Conservation (phyloP, 2,888 invertebrate species). For the Drosophila paucipuncta region DNA sequence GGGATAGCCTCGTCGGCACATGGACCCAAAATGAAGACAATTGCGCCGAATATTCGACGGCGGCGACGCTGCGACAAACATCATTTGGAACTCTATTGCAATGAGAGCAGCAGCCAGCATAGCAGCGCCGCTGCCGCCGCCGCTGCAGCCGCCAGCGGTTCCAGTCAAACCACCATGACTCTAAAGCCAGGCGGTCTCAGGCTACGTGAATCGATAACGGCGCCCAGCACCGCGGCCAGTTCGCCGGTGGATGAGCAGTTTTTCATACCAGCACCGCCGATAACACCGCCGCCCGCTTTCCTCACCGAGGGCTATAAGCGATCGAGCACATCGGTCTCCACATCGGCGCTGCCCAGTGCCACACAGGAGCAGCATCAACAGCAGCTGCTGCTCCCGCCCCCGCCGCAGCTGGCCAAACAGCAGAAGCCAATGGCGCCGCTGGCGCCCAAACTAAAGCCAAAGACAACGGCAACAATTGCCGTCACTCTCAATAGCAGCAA, state of each 20-base stretch:
- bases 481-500: slow-evolving; percentile 69
- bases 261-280: slow-evolving; percentile 87
- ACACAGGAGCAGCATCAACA: slow-evolving; percentile 52
- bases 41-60: slow-evolving; percentile 88
- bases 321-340: slow-evolving; percentile 79
- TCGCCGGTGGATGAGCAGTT: slow-evolving; percentile 80
- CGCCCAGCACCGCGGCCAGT: slow-evolving; percentile 75
- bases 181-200: slow-evolving; percentile 60
- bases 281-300: slow-evolving; percentile 90
- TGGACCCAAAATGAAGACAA: slow-evolving; percentile 88
- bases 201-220: slow-evolving; percentile 70
- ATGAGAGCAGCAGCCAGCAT: slow-evolving; percentile 59
- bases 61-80: slow-evolving; percentile 88
- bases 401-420: slow-evolving; percentile 37
- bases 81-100: slow-evolving; percentile 86
- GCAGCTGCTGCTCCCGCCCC: slow-evolving; percentile 7
- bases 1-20: slow-evolving; percentile 42
- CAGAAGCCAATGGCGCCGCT: slow-evolving; percentile 47
- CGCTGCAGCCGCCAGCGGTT: slow-evolving; percentile 5
- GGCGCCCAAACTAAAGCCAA: slow-evolving; percentile 61
- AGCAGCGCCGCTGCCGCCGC: neutral
- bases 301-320: slow-evolving; percentile 87
- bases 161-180: slow-evolving; percentile 40
- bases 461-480: slow-evolving; percentile 75
- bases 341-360: slow-evolving; percentile 70